Conservation (phyloP, 2,113 vertebrate species). For the Amphiprion ocellaris region DNA sequence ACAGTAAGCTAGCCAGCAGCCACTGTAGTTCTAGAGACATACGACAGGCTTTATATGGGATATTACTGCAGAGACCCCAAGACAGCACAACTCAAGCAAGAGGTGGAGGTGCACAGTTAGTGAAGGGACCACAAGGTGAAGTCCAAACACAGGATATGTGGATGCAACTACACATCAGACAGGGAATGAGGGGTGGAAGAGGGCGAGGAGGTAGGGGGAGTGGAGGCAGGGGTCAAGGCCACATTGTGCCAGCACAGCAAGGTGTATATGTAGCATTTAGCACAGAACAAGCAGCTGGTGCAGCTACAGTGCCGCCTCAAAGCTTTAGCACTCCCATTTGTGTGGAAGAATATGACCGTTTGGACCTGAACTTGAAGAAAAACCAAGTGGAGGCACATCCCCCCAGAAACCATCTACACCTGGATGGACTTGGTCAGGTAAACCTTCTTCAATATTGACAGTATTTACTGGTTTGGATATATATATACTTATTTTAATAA, state of each 20-base stretch:
- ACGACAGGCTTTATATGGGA: constrained; percentile 89
- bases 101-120: not conserved
- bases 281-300: constrained; percentile 17
- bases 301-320: constrained; percentile 6
- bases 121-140: not conserved
- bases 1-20: constrained; percentile 87
- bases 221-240: constrained; percentile 33
- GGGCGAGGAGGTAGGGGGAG: constrained; percentile 36
- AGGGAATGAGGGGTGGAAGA: constrained; percentile 42
- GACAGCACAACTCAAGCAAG: constrained; percentile 9
- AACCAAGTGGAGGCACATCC: constrained; percentile 76
- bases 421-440: constrained; percentile 88
- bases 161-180: constrained; percentile 20
- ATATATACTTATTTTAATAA: not conserved
- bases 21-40: constrained; percentile 85
- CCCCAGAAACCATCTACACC: constrained; percentile 61
- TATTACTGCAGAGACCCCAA: constrained; percentile 78
- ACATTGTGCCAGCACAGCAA: constrained; percentile 14
- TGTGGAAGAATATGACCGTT: constrained; percentile 90
- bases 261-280: constrained; percentile 7
- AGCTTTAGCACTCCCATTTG: not conserved
- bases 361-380: constrained; percentile 86
- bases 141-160: not conserved
- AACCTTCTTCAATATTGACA: not conserved
- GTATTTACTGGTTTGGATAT: not conserved